Conservation (phyloP, 2,888 invertebrate species). For the Acanthosepion esculentum region DNA sequence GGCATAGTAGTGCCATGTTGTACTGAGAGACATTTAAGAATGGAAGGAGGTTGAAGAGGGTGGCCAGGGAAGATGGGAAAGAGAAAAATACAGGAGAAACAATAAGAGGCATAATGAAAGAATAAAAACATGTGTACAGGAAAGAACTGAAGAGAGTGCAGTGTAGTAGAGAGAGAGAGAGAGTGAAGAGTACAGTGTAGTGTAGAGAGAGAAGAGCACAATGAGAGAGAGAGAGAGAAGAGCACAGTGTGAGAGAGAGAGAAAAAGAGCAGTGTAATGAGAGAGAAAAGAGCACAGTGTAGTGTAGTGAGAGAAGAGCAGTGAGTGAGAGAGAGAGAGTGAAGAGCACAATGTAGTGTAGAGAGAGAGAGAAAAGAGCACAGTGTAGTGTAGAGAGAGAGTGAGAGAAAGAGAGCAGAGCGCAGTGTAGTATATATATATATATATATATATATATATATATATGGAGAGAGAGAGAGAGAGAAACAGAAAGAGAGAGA, state of each 20-base stretch:
- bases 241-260: background rate
- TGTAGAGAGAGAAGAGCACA: background rate
- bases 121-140: background rate
- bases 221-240: background rate
- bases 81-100: background rate
- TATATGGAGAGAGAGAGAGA: background rate
- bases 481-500: background rate
- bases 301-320: background rate
- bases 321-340: background rate
- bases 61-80: background rate
- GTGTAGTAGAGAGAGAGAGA: background rate
- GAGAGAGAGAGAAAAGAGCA: background rate
- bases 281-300: background rate
- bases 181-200: background rate
- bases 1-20: constrained; percentile 38
- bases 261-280: background rate
- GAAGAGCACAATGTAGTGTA: no score
- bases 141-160: background rate
- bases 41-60: background rate
- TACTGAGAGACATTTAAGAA: constrained; percentile 40
- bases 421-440: background rate
- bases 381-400: background rate
- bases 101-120: background rate
- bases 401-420: no score
- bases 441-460: background rate